Conservation (phyloP, 2,113 vertebrate species). For the Vombatus ursinus region DNA sequence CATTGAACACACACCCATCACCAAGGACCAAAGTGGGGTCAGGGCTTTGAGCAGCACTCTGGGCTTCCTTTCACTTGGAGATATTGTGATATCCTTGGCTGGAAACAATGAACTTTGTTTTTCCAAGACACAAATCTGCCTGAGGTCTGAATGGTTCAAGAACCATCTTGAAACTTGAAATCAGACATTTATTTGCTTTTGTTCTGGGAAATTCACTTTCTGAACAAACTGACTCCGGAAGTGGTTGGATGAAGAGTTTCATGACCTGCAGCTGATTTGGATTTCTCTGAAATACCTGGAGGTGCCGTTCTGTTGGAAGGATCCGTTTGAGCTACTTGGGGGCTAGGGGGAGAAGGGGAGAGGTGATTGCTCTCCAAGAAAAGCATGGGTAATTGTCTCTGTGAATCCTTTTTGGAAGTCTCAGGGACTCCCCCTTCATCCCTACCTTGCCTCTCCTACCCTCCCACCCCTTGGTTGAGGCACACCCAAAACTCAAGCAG, state of each 20-base stretch:
- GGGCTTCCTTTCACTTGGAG: slow-evolving; percentile 46
- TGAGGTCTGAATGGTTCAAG: slow-evolving; percentile 46
- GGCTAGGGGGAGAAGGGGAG: not conserved
- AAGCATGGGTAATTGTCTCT: no score
- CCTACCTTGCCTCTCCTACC: not conserved
- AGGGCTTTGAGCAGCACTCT: slow-evolving; percentile 63
- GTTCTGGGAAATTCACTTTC: slow-evolving; percentile 28
- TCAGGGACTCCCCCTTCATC: no score
- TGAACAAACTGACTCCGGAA: slow-evolving; percentile 5
- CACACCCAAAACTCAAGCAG: not conserved
- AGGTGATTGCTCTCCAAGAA: not conserved
- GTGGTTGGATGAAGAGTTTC: slow-evolving; percentile 22
- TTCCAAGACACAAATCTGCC: slow-evolving; percentile 38
- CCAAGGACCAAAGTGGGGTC: slow-evolving; percentile 42
- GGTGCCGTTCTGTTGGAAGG: not conserved
- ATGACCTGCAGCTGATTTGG: not conserved
- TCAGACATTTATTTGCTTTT: slow-evolving; percentile 18
- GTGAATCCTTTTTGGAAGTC: no score
- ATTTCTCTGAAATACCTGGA: not conserved
- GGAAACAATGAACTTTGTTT: slow-evolving; percentile 39
- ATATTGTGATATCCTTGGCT: slow-evolving; percentile 33
- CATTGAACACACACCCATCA: slow-evolving; percentile 27
- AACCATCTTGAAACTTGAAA: slow-evolving; percentile 56
- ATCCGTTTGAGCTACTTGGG: no score
- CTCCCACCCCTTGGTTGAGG: not conserved